Percentiles rank a stretch among this genome's conserved stretches.
phyloP scores from a whole-genome alignment of 2,113 vertebrate species.

The Mastomys coucha region DNA sequence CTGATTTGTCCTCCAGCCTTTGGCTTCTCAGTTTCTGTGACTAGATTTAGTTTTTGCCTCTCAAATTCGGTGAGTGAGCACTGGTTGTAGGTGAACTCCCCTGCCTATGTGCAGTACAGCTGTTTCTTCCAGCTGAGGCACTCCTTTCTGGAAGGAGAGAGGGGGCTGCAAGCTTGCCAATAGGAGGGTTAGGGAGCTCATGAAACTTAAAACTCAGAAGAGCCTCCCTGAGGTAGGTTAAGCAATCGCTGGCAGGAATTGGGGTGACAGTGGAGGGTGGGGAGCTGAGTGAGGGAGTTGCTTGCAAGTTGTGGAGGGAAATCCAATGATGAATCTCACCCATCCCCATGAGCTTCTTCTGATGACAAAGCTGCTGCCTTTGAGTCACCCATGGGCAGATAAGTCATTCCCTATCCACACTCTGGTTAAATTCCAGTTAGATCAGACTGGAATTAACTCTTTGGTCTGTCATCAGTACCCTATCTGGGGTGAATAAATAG shows the following conservation, averaged over 20 bases:
- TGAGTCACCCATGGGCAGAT: background rate
- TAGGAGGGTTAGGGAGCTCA: background rate
- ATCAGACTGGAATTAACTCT: background rate
- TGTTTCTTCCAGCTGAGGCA: background rate
- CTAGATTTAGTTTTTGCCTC: background rate
- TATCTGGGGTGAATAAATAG: background rate
- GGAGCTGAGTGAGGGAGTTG: background rate
- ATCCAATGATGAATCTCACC: background rate
- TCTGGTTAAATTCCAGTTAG: background rate
- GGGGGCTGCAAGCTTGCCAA: background rate
- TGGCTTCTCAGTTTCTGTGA: background rate
- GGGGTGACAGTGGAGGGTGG: background rate
- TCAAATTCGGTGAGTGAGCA: background rate
- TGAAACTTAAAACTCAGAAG: background rate
- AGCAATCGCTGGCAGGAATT: background rate
- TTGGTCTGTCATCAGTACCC: background rate
- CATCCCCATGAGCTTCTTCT: too few relatives aligned
- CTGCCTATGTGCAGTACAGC: background rate
- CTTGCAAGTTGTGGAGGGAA: background rate
- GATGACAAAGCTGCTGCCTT: background rate
- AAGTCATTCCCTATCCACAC: background rate
- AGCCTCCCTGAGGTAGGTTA: background rate
- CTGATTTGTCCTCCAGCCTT: background rate
- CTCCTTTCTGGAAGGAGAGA: background rate
- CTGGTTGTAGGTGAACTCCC: too few relatives aligned